phyloP scores from a whole-genome alignment of 2,113 vertebrate genomes.

The Lepisosteus oculatus region DNA sequence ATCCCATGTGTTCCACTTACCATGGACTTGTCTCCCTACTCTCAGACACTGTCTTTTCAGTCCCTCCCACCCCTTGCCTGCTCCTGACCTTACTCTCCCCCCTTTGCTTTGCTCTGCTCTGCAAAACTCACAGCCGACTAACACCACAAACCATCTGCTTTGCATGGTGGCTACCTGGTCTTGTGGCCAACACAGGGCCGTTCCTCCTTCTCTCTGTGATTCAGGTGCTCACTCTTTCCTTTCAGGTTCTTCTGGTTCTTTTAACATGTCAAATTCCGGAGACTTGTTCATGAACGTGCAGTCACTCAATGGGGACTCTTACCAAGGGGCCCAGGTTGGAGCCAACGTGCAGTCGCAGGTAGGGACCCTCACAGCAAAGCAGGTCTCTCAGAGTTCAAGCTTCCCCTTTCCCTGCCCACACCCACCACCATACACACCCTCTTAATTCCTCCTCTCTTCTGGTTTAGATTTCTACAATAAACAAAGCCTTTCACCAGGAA shows the following conservation, averaged over 20 bases:
- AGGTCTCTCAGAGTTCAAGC: slow-evolving; percentile 9
- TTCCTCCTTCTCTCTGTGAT: slow-evolving; percentile 84
- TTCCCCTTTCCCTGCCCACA: too few relatives aligned
- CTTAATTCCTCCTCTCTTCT: too few relatives aligned
- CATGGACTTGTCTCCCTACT: background rate
- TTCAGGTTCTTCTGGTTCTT: slow-evolving; percentile 99
- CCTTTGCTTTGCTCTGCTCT: slow-evolving; percentile 19
- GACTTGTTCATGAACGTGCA: slow-evolving; percentile 99
- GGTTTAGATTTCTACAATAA: too few relatives aligned
- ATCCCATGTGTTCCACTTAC: background rate
- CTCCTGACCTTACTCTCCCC: background rate
- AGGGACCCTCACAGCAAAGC: slow-evolving; percentile 61
- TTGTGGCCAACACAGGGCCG: slow-evolving; percentile 49
- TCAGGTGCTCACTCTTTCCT: slow-evolving; percentile 92
- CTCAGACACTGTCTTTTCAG: background rate
- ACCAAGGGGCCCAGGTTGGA: slow-evolving; percentile 99
- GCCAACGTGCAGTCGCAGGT: slow-evolving; percentile 99
- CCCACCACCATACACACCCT: too few relatives aligned
- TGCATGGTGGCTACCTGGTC: slow-evolving; percentile 34
- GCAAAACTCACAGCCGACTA: background rate
- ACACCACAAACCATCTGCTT: background rate
- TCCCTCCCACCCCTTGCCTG: background rate
- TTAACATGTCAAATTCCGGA: slow-evolving; percentile 99
- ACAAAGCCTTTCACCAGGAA: too few relatives aligned
- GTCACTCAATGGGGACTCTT: slow-evolving; percentile 99